These are phyloP conservation scores for Drosophila kepulauana DNA, from an alignment of 1,140 invertebrate species.

Conservation along the genomic window DNA sequence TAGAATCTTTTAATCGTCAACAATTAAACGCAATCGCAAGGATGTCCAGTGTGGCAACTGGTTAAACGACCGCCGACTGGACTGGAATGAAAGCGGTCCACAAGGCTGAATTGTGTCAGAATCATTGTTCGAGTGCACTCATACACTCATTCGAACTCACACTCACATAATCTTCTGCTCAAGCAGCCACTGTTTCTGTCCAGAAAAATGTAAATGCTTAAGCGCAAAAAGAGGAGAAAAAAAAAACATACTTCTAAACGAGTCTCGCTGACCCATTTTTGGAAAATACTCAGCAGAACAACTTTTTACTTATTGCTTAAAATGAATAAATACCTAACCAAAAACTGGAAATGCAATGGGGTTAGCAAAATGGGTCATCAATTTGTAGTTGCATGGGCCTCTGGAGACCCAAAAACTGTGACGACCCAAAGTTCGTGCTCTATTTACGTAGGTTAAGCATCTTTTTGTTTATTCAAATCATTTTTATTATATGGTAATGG, in stretches of 20 bases:
- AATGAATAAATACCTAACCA: constrained; percentile 28
- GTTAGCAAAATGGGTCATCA: constrained; percentile 37
- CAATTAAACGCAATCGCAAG: constrained; percentile 29
- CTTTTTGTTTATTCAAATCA: too few species aligned
- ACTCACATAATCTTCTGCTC: constrained; percentile 2
- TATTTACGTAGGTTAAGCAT: constrained; percentile 1
- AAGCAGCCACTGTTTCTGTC: neutral
- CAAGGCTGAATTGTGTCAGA: constrained; percentile 51
- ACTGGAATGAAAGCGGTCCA: constrained; percentile 54
- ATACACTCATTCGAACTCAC: neutral
- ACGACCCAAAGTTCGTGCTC: neutral
- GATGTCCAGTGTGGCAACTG: constrained; percentile 56
- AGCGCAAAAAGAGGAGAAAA: constrained; percentile 20
- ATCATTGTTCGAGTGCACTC: constrained; percentile 25
- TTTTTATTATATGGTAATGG: too few species aligned
- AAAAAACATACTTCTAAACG: constrained; percentile 15
- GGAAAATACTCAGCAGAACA: constrained; percentile 9
- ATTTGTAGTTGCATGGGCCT: neutral
- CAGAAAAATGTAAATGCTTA: constrained; percentile 33
- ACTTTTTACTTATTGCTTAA: constrained; percentile 32
- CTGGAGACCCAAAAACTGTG: neutral
- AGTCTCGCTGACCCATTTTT: constrained; percentile 49
- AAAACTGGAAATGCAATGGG: constrained; percentile 35
- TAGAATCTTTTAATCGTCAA: constrained; percentile 13
- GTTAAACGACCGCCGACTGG: constrained; percentile 34